Evolutionary conservation across 2,113 vertebrate genomes (phyloP), one percentile per base, ranked within the genome.

Genomic region (Otus sunia): DNA sequence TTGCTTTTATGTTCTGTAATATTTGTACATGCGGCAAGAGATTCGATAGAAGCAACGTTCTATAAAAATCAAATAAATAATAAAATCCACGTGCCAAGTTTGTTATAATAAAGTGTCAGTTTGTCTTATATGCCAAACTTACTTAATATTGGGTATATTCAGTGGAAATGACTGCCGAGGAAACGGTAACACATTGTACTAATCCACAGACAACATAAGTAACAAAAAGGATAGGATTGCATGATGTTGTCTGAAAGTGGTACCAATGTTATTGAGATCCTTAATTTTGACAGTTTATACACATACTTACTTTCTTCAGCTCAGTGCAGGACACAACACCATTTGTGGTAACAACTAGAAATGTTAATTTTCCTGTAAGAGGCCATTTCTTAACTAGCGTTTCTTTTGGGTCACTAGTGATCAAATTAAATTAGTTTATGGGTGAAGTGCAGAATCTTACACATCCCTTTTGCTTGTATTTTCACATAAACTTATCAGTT

Each of bases 61-160:
- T 92, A 84, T 39, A 63, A 69, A 86, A 88, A 58, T 34, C 86
- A 94, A 97, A 97, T 97, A 97, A 97, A 96, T 96, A 97, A 62
- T 55, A 80, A 96, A 96, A 55, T 41, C 91, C 94, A 95, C 6
- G 2, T 85, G 89, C 96, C 96, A 98, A 98, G 90, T 95, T 89
- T 53, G 95, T 72, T 85, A 95, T 52, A 91, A 94, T 88, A 97
- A 97, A 97, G 96, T 96, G 93, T 97, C 95, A 98, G 94, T 78
- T 89, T 78, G 94, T 64, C 91, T 96, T 32, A 74, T 6, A 73
- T 73, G 63, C 91, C 88, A 93, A 97, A 85, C 34, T 91, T 95
- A 89, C 78, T 55, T 68, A 81, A 83, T 74, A 86, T 20, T 43
- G 73, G 34, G 79, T 88, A 75, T 77, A 91, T 59, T 92, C 78